Conservation (phyloP, 2,797 vertebrate genomes). For the Diplodus puntazzo region DNA sequence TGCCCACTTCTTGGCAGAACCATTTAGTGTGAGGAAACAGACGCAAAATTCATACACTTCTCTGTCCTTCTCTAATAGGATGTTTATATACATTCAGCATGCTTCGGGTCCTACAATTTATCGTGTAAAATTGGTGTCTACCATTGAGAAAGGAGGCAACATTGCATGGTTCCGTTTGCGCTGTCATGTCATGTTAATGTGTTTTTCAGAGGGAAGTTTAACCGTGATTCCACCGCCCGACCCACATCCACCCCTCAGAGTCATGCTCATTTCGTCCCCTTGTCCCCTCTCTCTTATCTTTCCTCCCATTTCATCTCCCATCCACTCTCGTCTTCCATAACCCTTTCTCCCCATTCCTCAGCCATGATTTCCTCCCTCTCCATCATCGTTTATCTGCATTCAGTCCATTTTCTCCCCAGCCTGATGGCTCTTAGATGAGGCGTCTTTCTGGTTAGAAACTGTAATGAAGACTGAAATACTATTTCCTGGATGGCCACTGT, state of each 20-base stretch:
- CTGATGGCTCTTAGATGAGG: slow-evolving; percentile 84
- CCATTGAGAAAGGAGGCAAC: slow-evolving; percentile 15
- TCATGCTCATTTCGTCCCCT: slow-evolving; percentile 53
- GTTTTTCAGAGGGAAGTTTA: slow-evolving; percentile 22
- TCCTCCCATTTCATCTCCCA: slow-evolving; percentile 32
- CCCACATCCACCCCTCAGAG: slow-evolving; percentile 26
- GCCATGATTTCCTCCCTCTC: slow-evolving; percentile 70
- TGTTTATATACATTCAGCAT: slow-evolving; percentile 13
- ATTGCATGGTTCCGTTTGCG: slow-evolving; percentile 28
- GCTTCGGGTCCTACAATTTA: not conserved
- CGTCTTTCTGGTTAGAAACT: slow-evolving; percentile 80
- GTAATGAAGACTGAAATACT: slow-evolving; percentile 87
- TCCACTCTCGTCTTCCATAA: slow-evolving; percentile 46
- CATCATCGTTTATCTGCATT: slow-evolving; percentile 85
- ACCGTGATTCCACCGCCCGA: slow-evolving; percentile 31
- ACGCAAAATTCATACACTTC: slow-evolving; percentile 25
- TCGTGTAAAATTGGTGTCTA: slow-evolving; percentile 10
- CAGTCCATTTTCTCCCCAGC: slow-evolving; percentile 81
- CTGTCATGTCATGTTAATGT: not conserved
- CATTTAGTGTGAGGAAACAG: slow-evolving; percentile 52
- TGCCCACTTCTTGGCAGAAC: slow-evolving; percentile 50
- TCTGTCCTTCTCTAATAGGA: slow-evolving; percentile 24
- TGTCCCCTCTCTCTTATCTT: slow-evolving; percentile 34
- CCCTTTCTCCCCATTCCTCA: slow-evolving; percentile 68
- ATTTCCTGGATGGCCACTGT: slow-evolving; percentile 82